Percentiles rank a stretch among this genome's conserved stretches.
These are phyloP conservation scores for Camelus dromedarius DNA, from an alignment of 2,113 vertebrate species.

Conservation along the genomic window DNA sequence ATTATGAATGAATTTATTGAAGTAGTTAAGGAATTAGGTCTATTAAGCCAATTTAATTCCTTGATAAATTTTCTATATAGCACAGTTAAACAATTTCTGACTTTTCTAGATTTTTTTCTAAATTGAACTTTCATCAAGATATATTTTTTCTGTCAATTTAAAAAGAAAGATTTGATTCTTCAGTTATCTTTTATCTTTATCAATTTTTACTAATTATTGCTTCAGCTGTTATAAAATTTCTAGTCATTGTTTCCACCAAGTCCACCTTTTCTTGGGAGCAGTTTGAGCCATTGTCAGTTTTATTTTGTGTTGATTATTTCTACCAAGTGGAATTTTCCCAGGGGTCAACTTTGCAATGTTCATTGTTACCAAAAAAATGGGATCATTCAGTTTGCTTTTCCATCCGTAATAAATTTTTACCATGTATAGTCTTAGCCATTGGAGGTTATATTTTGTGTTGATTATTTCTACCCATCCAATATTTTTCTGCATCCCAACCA, in stretches of 20 bases:
- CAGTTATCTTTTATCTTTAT: conserved; percentile 34
- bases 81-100: conserved; percentile 37
- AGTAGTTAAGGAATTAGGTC: conserved; percentile 36
- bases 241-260: conserved; percentile 49
- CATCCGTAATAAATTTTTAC: too few relatives aligned
- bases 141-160: conserved; percentile 27
- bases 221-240: conserved; percentile 46
- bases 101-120: conserved; percentile 35
- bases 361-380: too few relatives aligned
- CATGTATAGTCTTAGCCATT: neutral
- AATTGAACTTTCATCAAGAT: conserved; percentile 22
- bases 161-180: neutral
- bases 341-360: too few relatives aligned
- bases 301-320: conserved; percentile 66
- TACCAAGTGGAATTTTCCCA: neutral
- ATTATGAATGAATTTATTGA: conserved; percentile 42
- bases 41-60: conserved; percentile 18
- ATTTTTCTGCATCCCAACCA: conserved; percentile 49
- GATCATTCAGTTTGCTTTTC: too few relatives aligned
- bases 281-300: conserved; percentile 50
- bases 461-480: conserved; percentile 51
- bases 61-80: conserved; percentile 30
- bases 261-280: conserved; percentile 46
- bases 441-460: conserved; percentile 64
- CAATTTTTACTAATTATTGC: conserved; percentile 50